Percentiles rank a stretch among this genome's conserved stretches.
These are phyloP conservation scores for Willisornis vidua DNA, from an alignment of 2,113 vertebrate species.

Conservation along the genomic window DNA sequence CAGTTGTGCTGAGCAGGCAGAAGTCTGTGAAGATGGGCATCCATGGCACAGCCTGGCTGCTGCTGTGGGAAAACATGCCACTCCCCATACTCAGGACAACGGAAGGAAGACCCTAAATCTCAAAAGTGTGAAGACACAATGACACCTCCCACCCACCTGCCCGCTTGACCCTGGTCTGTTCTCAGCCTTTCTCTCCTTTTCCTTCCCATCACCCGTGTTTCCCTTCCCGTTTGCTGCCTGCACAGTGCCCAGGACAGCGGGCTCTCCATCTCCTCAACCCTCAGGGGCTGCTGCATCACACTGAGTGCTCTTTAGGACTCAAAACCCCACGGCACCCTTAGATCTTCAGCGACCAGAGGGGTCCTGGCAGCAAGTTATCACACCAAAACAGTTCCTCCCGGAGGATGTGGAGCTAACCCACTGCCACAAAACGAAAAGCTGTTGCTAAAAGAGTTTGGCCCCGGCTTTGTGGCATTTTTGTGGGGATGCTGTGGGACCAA, in stretches of 20 bases:
- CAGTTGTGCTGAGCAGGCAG: neutral
- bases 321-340: accelerated
- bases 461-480: neutral
- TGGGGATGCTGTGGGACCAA: neutral
- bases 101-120: neutral
- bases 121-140: accelerated
- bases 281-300: neutral
- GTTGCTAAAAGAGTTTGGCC: neutral
- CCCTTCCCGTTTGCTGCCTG: neutral
- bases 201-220: neutral
- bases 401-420: neutral
- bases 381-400: neutral
- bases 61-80: neutral
- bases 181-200: neutral
- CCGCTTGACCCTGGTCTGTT: neutral
- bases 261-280: neutral
- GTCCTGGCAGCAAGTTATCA: neutral
- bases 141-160: neutral
- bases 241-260: accelerated
- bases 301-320: neutral
- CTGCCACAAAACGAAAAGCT: neutral
- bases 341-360: neutral
- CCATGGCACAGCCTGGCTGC: accelerated
- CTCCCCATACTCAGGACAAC: neutral
- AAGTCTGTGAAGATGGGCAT: accelerated